phyloP scores from a whole-genome alignment of 1,140 invertebrate species.

The Teleopsis dalmanni region DNA sequence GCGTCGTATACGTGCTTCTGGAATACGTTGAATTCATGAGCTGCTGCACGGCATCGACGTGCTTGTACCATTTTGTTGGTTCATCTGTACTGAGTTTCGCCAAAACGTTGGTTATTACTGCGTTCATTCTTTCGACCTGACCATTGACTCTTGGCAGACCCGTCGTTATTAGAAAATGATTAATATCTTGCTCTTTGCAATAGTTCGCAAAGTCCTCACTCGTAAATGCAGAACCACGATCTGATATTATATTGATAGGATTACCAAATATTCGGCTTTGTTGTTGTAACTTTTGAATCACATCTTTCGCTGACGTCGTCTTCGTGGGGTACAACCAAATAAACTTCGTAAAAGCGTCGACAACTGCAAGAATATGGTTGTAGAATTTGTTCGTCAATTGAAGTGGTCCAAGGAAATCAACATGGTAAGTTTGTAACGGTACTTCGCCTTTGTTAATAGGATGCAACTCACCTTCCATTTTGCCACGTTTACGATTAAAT shows the following conservation, averaged over 20 bases:
- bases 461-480: constrained; percentile 38
- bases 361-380: constrained; percentile 26
- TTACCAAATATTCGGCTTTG: constrained; percentile 32
- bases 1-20: background rate
- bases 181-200: constrained; percentile 20
- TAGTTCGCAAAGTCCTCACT: constrained; percentile 25
- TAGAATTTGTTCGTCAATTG: constrained; percentile 26
- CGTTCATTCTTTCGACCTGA: constrained; percentile 23
- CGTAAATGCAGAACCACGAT: constrained; percentile 25
- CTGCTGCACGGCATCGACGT: constrained; percentile 4
- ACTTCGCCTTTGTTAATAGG: constrained; percentile 26
- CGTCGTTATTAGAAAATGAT: constrained; percentile 17
- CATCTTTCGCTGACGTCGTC: constrained; percentile 24
- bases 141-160: constrained; percentile 29
- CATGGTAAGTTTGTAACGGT: constrained; percentile 20
- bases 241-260: constrained; percentile 14
- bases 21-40: background rate
- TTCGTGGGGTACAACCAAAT: constrained; percentile 41
- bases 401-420: constrained; percentile 22
- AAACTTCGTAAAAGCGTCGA: constrained; percentile 25
- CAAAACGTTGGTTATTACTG: background rate
- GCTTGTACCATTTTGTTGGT: constrained; percentile 8
- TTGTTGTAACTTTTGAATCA: constrained; percentile 16
- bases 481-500: constrained; percentile 33
- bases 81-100: constrained; percentile 4